phyloP scores from a whole-genome alignment of 2,113 vertebrate genomes.

The Sinocyclocheilus anophthalmus region DNA sequence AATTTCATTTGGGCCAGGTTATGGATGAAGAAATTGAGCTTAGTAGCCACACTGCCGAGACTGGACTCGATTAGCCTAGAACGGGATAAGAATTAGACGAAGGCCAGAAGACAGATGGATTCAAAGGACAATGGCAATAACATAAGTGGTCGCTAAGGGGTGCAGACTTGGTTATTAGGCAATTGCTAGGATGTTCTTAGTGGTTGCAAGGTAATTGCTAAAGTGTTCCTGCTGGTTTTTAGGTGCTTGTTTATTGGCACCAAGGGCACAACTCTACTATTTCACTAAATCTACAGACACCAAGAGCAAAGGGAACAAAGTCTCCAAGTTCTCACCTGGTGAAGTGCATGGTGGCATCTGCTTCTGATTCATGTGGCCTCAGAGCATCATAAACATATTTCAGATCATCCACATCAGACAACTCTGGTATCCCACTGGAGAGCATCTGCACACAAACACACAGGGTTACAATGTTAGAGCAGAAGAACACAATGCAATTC shows the following conservation, averaged over 20 bases:
- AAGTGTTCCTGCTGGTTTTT: not conserved
- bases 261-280: not conserved
- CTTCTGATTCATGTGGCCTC: slow-evolving; percentile 91
- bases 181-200: not conserved
- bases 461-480: not conserved
- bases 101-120: not conserved
- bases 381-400: slow-evolving; percentile 95
- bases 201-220: not conserved
- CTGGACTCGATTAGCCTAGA: slow-evolving; percentile 93
- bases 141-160: too few relatives aligned
- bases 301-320: not conserved
- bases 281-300: not conserved
- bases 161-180: too few relatives aligned
- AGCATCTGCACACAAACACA: slow-evolving; percentile 83
- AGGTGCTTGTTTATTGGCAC: not conserved
- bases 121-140: not conserved
- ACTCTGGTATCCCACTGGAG: slow-evolving; percentile 94
- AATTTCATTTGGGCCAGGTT: slow-evolving; percentile 99
- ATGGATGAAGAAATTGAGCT: slow-evolving; percentile 99
- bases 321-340: slow-evolving; percentile 79
- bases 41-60: slow-evolving; percentile 96
- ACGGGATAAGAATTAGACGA: not conserved
- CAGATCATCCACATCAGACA: slow-evolving; percentile 92
- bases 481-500: not conserved
- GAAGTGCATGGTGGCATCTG: slow-evolving; percentile 95